phyloP scores from a whole-genome alignment of 1,140 invertebrate genomes.

The Sitophilus oryzae region DNA sequence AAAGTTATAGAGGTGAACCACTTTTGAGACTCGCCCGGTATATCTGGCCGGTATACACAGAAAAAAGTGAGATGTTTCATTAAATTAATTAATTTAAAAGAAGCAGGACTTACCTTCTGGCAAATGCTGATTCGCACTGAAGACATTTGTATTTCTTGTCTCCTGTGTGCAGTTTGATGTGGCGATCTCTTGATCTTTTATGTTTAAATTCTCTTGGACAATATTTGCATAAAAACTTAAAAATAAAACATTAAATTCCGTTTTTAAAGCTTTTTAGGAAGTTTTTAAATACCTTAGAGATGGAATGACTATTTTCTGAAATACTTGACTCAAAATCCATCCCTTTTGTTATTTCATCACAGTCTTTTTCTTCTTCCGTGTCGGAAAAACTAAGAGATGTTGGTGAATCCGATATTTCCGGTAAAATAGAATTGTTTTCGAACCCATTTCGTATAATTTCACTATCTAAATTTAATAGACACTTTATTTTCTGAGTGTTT shows the following conservation, averaged over 20 bases:
- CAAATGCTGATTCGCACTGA: slow-evolving; percentile 88
- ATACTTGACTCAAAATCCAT: too few relatives aligned
- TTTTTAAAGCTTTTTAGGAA: background rate
- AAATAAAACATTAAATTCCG: slow-evolving; percentile 48
- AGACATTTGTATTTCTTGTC: slow-evolving; percentile 89
- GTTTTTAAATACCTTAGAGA: too few relatives aligned
- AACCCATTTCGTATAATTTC: background rate
- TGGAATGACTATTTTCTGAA: too few relatives aligned
- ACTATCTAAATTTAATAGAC: background rate
- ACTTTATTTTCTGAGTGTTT: background rate
- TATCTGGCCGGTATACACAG: too few relatives aligned
- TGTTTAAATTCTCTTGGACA: slow-evolving; percentile 90
- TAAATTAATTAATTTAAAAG: too few relatives aligned
- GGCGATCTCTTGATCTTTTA: slow-evolving; percentile 87
- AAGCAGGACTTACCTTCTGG: slow-evolving; percentile 76
- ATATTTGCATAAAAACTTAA: slow-evolving; percentile 84
- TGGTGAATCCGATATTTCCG: slow-evolving; percentile 11
- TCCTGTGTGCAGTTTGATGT: slow-evolving; percentile 91
- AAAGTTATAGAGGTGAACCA: too few relatives aligned
- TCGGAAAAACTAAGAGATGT: slow-evolving; percentile 13
- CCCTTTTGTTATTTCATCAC: too few relatives aligned
- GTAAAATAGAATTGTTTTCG: background rate
- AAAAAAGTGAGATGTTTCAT: too few relatives aligned
- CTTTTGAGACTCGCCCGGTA: too few relatives aligned
- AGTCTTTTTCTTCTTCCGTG: slow-evolving; percentile 17